phyloP scores from a whole-genome alignment of 1,140 invertebrate genomes.

The Neuroterus valhalla region DNA sequence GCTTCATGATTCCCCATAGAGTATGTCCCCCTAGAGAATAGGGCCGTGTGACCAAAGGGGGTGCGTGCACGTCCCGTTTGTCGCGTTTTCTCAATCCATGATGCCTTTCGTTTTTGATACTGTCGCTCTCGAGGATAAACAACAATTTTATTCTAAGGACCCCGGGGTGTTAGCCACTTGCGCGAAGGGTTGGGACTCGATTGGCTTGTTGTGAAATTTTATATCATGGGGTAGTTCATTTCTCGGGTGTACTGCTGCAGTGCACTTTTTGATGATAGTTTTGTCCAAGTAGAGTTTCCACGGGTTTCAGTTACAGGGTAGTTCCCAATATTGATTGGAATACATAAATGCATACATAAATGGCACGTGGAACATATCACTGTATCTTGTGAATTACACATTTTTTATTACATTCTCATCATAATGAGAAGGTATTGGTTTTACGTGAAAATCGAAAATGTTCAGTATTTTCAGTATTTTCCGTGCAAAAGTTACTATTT shows the following conservation, averaged over 20 bases:
- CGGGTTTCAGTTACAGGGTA: conserved; percentile 62
- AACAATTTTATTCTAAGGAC: conserved; percentile 21
- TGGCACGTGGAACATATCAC: too few relatives aligned
- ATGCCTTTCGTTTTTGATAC: conserved; percentile 23
- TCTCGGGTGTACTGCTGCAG: neutral
- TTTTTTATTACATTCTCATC: too few relatives aligned
- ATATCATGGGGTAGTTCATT: conserved; percentile 31
- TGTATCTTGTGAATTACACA: too few relatives aligned
- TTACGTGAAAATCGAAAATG: too few relatives aligned
- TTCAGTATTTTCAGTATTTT: too few relatives aligned
- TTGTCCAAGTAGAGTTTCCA: conserved; percentile 50
- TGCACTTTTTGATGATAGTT: conserved; percentile 9
- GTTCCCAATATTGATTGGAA: neutral
- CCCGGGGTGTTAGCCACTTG: conserved; percentile 3
- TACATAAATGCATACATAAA: neutral
- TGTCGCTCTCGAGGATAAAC: conserved; percentile 32
- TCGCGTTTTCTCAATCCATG: conserved; percentile 20
- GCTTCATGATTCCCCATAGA: conserved; percentile 59
- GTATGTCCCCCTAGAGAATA: conserved; percentile 49
- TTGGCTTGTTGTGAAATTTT: conserved; percentile 61
- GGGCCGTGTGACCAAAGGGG: conserved; percentile 47
- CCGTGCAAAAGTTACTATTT: too few relatives aligned
- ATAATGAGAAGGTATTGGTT: too few relatives aligned
- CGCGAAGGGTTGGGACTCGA: conserved; percentile 40
- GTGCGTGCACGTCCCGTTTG: conserved; percentile 29